Conservation (phyloP, 2,113 vertebrate species). For the Urocitellus parryii region DNA sequence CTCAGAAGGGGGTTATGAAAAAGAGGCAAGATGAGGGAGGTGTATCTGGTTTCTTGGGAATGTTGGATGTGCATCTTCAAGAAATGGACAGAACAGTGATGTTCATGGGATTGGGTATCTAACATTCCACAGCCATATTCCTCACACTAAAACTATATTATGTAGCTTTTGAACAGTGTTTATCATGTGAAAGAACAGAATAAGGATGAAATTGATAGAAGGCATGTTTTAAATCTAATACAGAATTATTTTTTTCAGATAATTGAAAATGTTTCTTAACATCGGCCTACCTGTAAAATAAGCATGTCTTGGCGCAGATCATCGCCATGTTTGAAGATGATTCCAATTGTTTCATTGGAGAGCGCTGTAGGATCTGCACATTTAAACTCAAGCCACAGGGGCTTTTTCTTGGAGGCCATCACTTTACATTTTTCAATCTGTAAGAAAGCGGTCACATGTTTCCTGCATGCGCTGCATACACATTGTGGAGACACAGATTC, state of each 20-base stretch:
- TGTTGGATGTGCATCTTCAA: not conserved
- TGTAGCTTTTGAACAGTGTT: not conserved
- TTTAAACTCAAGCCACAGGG: conserved; percentile 98
- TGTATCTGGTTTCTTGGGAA: not conserved
- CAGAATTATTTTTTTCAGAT: not conserved
- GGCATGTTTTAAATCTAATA: not conserved
- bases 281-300: conserved; percentile 94
- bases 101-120: not conserved
- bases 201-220: not conserved
- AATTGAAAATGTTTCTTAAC: not conserved
- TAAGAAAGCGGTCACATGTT: conserved; percentile 46
- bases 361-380: conserved; percentile 95
- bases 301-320: conserved; percentile 99
- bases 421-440: conserved; percentile 99
- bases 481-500: not conserved
- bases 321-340: conserved; percentile 99
- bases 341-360: conserved; percentile 97
- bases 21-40: not conserved
- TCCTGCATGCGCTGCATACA: not conserved
- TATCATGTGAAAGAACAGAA: not conserved
- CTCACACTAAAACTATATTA: not conserved
- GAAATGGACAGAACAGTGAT: not conserved
- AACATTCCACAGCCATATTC: not conserved
- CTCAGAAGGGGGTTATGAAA: not conserved
- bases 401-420: conserved; percentile 99